Percentiles rank a stretch among this genome's conserved stretches.
These are phyloP conservation scores for Scolopax bukidnonensis DNA, from an alignment of 2,797 vertebrate species.

Conservation along the genomic window DNA sequence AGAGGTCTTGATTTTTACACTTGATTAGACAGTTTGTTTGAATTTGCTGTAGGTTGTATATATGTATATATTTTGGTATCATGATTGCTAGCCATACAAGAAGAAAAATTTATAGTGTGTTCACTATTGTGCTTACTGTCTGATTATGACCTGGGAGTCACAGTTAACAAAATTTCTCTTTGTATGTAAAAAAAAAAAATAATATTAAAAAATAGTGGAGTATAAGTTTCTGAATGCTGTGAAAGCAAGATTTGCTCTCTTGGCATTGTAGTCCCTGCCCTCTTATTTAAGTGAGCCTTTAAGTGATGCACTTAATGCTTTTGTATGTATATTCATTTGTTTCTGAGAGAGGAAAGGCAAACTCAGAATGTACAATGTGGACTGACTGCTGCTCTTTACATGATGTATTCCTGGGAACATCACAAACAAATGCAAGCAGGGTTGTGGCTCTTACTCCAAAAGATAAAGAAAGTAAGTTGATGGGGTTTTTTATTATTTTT, in stretches of 20 bases:
- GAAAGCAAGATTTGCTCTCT: neutral
- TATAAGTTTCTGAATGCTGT: neutral
- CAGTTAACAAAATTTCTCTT: neutral
- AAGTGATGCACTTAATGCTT: neutral
- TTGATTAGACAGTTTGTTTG: neutral
- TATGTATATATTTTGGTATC: neutral
- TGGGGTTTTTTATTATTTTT: rapidly evolving
- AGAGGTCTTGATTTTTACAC: neutral
- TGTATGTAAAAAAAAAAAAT: neutral
- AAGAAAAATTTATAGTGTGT: neutral
- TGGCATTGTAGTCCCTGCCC: neutral
- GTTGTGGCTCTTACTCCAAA: neutral
- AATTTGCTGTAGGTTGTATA: neutral
- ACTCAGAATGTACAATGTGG: neutral
- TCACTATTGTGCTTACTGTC: neutral
- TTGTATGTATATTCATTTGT: neutral
- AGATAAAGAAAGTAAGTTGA: neutral
- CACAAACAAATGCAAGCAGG: too few species aligned
- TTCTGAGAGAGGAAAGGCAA: neutral
- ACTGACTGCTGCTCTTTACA: neutral
- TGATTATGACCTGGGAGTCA: neutral
- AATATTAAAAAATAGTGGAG: neutral
- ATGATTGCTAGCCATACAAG: neutral
- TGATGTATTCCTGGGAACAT: neutral
- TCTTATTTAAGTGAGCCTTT: neutral